Evolutionary conservation across 37 sponge, comb jelly and placozoan species (phyloP).

Genomic region (Theonella swinhoei): DNA sequence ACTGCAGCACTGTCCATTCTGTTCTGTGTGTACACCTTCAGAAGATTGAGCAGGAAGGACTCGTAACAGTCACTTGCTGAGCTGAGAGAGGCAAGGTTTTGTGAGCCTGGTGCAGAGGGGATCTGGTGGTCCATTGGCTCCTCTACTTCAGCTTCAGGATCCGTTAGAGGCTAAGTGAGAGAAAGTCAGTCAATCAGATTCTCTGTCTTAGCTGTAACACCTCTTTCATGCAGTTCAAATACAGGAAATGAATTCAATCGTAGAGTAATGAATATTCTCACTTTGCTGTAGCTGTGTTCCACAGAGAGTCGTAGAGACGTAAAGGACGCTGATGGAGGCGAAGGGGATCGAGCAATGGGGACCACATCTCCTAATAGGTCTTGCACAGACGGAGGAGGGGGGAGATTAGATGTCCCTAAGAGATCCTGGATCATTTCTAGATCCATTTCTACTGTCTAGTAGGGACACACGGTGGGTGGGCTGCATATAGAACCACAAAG

Average conservation of each 20-base stretch:
- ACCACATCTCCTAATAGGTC: not conserved
- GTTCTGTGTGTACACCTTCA: constrained; percentile 10
- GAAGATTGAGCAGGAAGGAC: constrained; percentile 4
- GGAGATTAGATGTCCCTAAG: not conserved
- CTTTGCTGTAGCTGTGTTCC: not conserved
- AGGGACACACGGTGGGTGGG: no score
- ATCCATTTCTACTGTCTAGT: no score
- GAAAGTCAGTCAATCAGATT: no score
- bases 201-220: not conserved
- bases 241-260: not conserved
- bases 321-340: not conserved
- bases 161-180: no score
- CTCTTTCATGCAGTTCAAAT: not conserved
- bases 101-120: not conserved
- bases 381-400: not conserved
- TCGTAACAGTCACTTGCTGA: constrained; percentile 8
- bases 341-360: not conserved
- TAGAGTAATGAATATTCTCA: not conserved
- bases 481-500: not conserved
- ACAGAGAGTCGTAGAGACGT: not conserved
- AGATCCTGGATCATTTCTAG: not conserved
- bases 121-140: constrained; percentile 1
- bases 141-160: not conserved
- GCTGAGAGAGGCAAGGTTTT: not conserved
- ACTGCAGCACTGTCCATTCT: not conserved